phyloP scores from a whole-genome alignment of 1,140 invertebrate genomes.

The Drosophila baimaii region DNA sequence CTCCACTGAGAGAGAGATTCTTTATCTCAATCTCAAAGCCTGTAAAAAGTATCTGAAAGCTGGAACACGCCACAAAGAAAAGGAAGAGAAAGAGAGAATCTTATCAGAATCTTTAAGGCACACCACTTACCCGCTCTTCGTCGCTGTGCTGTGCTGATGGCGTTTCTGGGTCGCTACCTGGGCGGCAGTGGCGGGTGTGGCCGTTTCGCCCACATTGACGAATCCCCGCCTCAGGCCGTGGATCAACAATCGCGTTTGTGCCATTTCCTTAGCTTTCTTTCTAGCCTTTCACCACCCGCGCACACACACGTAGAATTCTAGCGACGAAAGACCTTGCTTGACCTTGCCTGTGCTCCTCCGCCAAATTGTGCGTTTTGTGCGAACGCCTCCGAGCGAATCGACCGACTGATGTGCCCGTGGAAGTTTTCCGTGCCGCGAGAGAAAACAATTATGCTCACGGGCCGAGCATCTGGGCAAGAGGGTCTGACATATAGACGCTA shows the following conservation, averaged over 20 bases:
- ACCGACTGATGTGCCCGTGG: constrained; percentile 33
- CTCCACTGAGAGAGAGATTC: background rate
- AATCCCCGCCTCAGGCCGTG: constrained; percentile 11
- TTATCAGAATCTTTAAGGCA: constrained; percentile 13
- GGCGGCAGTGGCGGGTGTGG: background rate
- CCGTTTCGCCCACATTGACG: constrained; percentile 5
- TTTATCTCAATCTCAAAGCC: background rate
- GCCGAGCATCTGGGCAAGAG: constrained; percentile 12
- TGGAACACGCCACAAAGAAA: background rate
- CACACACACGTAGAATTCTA: constrained; percentile 23
- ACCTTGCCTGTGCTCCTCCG: constrained; percentile 55
- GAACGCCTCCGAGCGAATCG: constrained; percentile 27
- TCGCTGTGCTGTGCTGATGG: constrained; percentile 12
- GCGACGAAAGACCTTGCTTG: constrained; percentile 68
- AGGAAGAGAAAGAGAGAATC: constrained; percentile 7
- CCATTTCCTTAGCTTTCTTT: constrained; percentile 46
- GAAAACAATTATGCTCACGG: constrained; percentile 35
- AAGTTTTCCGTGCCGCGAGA: constrained; percentile 42
- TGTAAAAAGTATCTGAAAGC: constrained; percentile 1
- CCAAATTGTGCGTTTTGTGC: constrained; percentile 23
- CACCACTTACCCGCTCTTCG: constrained; percentile 12
- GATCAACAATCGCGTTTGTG: constrained; percentile 43
- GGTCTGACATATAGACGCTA: constrained; percentile 40
- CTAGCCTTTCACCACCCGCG: constrained; percentile 25
- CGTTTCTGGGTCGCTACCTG: constrained; percentile 33